A percentile compares a stretch with the other conserved stretches of the same genome.
These are phyloP conservation scores for Caloenas nicobarica DNA, from an alignment of 2,113 vertebrate genomes.

Conservation along the genomic window DNA sequence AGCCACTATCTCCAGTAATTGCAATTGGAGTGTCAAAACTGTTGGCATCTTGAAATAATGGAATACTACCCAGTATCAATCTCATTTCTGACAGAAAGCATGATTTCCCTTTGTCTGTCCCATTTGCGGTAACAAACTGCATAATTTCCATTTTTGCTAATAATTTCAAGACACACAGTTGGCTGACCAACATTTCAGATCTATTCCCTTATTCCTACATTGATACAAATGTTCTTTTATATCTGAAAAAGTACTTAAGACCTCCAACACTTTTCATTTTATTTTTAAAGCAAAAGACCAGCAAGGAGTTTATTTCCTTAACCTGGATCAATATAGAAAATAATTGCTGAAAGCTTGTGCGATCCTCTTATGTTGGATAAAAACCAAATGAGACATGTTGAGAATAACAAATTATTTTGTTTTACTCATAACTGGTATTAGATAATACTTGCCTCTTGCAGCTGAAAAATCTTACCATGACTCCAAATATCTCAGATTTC, in stretches of 20 bases:
- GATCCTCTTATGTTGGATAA: background rate
- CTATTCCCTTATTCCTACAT: background rate
- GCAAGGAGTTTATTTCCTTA: background rate
- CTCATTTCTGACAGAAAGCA: constrained; percentile 53
- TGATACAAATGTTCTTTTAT: background rate
- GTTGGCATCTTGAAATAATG: constrained; percentile 49
- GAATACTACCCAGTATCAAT: constrained; percentile 40
- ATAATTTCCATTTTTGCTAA: constrained; percentile 44
- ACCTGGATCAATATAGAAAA: background rate
- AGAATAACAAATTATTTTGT: background rate
- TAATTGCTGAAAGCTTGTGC: background rate
- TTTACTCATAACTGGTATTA: background rate
- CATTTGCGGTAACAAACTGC: constrained; percentile 36
- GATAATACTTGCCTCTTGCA: background rate
- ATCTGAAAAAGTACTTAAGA: background rate
- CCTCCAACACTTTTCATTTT: background rate
- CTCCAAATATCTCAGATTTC: background rate
- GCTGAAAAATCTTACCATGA: background rate
- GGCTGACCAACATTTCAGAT: constrained; percentile 14
- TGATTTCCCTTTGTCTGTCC: constrained; percentile 40
- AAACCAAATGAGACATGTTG: background rate
- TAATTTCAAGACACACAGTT: constrained; percentile 1
- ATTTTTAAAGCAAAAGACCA: background rate
- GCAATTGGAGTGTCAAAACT: constrained; percentile 54
- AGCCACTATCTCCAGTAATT: constrained; percentile 40